Evolutionary conservation across 2,797 vertebrate species (phyloP), one percentile per base, ranked within the genome.

Genomic region (Buphagus erythrorhynchus): DNA sequence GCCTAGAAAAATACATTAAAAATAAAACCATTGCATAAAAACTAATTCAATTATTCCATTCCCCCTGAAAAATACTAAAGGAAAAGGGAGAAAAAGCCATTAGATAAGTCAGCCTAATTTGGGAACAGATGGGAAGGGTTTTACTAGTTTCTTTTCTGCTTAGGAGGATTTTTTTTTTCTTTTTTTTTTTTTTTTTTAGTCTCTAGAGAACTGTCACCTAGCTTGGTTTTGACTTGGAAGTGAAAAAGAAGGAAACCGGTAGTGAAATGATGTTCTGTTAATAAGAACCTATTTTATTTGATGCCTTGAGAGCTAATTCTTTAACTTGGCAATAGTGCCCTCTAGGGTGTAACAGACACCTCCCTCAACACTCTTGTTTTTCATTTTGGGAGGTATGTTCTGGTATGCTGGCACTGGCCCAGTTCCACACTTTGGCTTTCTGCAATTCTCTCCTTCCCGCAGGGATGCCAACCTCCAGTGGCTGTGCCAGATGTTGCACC

Each of bases 341-440:
- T 96, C 90, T 97, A 96, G 93, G 78, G 90, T 90, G 78, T 79
- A 73, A 68, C 29, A 79, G 33, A 5, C 62, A 59, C 18, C 33
- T 95, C 65, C 58, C 66, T 29, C 61, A n/a, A 8, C n/a, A 28
- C 38, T 72, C 68, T 8, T 48, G 31, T 5, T 57, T 92, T 68
- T 52, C 26, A 17, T 68, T 85, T 59, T 62, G 45, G 52, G 57
- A 65, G 67, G 48, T 63, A 43, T n/a, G 73, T 84, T 84, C 42
- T 91, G 85, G 24, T 76, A 22, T 5, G 35, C 67, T 84, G 85
- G 42, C 33, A n/a, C 51, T 16, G 33, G 67, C 62, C 58, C 69
- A 40, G 59, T 48, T 72, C 71, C 73, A 55, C 0, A 1, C 48
- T 68, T 71, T 6, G 55, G 29, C 59, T 74, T 75, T 33, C 29